These are phyloP conservation scores for Papilio polytes DNA, from an alignment of 1,140 invertebrate species.

Conservation along the genomic window DNA sequence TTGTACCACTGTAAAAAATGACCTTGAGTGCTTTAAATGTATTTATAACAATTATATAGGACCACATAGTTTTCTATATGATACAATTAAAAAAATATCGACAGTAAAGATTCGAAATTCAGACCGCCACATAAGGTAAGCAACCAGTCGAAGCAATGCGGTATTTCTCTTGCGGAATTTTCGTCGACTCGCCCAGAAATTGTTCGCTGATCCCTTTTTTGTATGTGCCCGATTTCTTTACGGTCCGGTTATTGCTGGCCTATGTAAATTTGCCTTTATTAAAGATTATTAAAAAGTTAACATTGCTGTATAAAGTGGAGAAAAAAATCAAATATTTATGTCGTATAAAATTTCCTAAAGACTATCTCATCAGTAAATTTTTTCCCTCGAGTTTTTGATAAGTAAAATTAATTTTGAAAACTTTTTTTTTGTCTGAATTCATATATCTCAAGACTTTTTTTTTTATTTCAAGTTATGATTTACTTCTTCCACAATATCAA, in stretches of 20 bases:
- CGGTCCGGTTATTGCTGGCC: constrained; percentile 15
- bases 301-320: neutral
- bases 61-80: neutral
- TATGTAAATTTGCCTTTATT: constrained; percentile 23
- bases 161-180: constrained; percentile 35
- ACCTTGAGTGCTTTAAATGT: neutral
- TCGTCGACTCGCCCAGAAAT: constrained; percentile 29
- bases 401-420: too few relatives aligned
- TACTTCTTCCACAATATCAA: neutral
- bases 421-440: too few relatives aligned
- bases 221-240: constrained; percentile 23
- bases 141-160: constrained; percentile 29
- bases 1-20: neutral
- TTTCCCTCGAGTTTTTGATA: neutral
- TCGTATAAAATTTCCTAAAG: neutral
- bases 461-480: too few relatives aligned
- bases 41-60: neutral
- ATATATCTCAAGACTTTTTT: too few relatives aligned
- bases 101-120: constrained; percentile 4
- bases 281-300: constrained; percentile 26
- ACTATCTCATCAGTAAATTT: neutral
- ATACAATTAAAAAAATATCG: neutral
- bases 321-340: neutral
- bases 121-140: constrained; percentile 26
- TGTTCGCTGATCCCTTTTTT: constrained; percentile 27